phyloP scores from a whole-genome alignment of 2,888 invertebrate species.

The Bruchidius siliquastri region DNA sequence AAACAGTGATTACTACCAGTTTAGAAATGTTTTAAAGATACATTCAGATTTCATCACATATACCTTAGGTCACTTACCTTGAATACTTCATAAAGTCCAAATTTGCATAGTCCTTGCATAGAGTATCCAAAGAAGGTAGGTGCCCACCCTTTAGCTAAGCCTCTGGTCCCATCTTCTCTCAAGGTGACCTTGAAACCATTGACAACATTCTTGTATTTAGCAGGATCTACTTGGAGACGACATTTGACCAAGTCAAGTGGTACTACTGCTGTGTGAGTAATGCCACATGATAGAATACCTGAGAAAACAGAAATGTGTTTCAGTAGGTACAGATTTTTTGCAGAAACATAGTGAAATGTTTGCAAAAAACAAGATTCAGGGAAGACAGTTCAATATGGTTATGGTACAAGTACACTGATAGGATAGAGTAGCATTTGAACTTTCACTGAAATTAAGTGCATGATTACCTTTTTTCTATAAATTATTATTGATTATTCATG shows the following conservation, averaged over 20 bases:
- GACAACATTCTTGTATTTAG: constrained; percentile 87
- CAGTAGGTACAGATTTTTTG: too few relatives aligned
- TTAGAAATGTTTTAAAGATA: too few relatives aligned
- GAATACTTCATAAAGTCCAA: constrained; percentile 91
- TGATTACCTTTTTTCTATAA: too few relatives aligned
- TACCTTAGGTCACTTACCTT: constrained; percentile 27
- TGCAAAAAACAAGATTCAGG: too few relatives aligned
- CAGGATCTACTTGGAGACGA: constrained; percentile 88
- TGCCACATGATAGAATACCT: constrained; percentile 62
- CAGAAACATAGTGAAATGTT: too few relatives aligned
- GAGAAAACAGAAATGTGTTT: constrained; percentile 6
- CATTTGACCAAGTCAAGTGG: constrained; percentile 96
- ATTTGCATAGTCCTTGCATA: constrained; percentile 92
- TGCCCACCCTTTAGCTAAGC: constrained; percentile 94
- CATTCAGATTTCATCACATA: too few relatives aligned
- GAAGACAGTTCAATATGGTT: too few relatives aligned
- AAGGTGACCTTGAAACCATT: constrained; percentile 82
- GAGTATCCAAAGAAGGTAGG: constrained; percentile 98
- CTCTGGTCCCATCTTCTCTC: constrained; percentile 79
- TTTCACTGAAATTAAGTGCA: too few relatives aligned
- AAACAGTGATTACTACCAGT: too few relatives aligned
- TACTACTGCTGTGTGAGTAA: constrained; percentile 91
- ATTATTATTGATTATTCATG: too few relatives aligned
- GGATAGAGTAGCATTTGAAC: too few relatives aligned
- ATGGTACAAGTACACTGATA: too few relatives aligned